phyloP scores from a whole-genome alignment of 2,113 vertebrate genomes.

The Sinocyclocheilus rhinocerous region DNA sequence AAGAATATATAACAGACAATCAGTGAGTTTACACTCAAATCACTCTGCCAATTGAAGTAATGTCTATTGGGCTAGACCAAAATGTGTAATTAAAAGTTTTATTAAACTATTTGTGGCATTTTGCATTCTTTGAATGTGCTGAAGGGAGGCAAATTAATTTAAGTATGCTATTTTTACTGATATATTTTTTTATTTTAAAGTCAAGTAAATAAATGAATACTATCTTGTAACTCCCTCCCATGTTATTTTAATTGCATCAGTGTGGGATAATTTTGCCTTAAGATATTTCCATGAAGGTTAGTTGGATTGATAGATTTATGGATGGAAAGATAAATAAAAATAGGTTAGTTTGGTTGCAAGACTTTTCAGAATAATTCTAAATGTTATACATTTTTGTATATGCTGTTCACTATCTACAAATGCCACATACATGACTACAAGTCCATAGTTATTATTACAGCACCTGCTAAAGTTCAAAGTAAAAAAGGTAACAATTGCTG shows the following conservation, averaged over 20 bases:
- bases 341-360: background rate
- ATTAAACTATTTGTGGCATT: background rate
- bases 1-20: conserved; percentile 60
- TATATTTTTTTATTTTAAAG: conserved; percentile 5
- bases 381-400: background rate
- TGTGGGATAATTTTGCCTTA: background rate
- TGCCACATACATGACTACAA: background rate
- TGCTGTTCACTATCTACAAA: background rate
- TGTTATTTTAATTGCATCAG: background rate
- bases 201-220: conserved; percentile 17
- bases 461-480: background rate
- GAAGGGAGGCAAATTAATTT: background rate
- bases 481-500: background rate
- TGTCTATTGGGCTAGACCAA: conserved; percentile 13
- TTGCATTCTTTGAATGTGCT: background rate
- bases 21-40: background rate
- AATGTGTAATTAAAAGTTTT: conserved; percentile 8
- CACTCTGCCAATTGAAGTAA: background rate
- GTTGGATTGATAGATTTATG: background rate
- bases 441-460: background rate
- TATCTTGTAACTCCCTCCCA: background rate
- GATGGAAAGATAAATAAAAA: too few species aligned
- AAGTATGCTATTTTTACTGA: background rate
- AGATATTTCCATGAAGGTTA: too few species aligned
- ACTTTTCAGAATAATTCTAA: background rate